phyloP scores from a whole-genome alignment of 2,797 vertebrate genomes.

The Poeciliopsis presidionis region DNA sequence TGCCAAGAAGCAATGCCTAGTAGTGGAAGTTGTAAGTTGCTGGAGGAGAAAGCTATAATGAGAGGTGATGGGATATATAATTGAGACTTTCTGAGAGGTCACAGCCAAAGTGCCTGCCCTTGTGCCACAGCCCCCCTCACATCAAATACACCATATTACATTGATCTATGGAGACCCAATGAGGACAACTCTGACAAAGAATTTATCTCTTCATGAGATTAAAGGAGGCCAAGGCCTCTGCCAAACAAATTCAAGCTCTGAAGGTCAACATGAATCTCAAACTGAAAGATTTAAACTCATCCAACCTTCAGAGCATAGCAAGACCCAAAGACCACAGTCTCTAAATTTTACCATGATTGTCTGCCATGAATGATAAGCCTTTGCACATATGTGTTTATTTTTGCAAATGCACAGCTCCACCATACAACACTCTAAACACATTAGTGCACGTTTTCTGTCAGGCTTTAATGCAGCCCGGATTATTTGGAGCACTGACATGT shows the following conservation, averaged over 20 bases:
- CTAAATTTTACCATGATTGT: constrained; percentile 11
- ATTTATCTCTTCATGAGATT: constrained; percentile 84
- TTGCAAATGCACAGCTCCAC: constrained; percentile 33
- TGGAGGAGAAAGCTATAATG: neutral
- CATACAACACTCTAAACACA: constrained; percentile 57
- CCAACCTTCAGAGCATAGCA: constrained; percentile 37
- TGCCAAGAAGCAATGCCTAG: constrained; percentile 66
- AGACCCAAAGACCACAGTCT: constrained; percentile 33
- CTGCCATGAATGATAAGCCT: constrained; percentile 19
- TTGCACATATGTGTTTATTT: neutral
- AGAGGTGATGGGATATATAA: constrained; percentile 47
- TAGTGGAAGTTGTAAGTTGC: neutral
- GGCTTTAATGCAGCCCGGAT: constrained; percentile 52
- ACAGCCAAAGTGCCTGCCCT: constrained; percentile 68
- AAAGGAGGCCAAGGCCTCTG: constrained; percentile 80
- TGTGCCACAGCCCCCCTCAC: constrained; percentile 63
- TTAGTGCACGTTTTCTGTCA: constrained; percentile 62
- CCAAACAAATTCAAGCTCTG: constrained; percentile 80
- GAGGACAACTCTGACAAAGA: constrained; percentile 82
- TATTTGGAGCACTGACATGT: constrained; percentile 69
- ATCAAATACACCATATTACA: constrained; percentile 80
- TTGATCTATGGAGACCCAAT: constrained; percentile 83
- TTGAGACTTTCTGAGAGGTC: constrained; percentile 53
- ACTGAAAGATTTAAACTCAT: constrained; percentile 68
- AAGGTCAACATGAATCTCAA: constrained; percentile 75